A percentile compares a stretch with the other conserved stretches of the same genome.
Conservation (phyloP, 2,797 vertebrate species). For the Pseudocheirus occidentalis region DNA sequence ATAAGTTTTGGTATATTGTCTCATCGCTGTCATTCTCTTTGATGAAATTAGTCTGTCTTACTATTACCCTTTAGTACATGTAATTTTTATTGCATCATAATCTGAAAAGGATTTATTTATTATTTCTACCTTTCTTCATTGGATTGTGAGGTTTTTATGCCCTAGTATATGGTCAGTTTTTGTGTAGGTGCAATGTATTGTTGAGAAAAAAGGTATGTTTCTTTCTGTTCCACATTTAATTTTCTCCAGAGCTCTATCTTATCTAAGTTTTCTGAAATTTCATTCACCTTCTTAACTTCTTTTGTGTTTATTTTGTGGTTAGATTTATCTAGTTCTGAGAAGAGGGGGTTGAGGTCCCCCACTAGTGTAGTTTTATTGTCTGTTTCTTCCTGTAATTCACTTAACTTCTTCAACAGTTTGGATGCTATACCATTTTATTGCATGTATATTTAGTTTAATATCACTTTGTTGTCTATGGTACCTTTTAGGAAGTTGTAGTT, state of each 20-base stretch:
- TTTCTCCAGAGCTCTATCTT: no score
- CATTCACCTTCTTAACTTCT: not conserved
- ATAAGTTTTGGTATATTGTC: not conserved
- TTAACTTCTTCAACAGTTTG: no score
- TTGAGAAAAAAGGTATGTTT: not conserved
- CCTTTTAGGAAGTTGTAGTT: not conserved
- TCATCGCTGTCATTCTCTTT: not conserved
- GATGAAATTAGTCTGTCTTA: no score
- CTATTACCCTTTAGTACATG: not conserved
- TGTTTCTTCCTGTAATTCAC: not conserved
- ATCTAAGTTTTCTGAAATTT: not conserved
- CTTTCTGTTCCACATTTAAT: not conserved
- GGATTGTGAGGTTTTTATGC: not conserved
- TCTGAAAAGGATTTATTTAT: not conserved
- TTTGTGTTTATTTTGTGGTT: not conserved
- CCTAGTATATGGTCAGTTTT: not conserved
- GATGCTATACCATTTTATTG: not conserved
- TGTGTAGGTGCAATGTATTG: not conserved
- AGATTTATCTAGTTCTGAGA: not conserved
- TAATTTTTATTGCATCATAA: not conserved
- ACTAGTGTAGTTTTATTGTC: not conserved
- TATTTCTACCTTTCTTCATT: not conserved
- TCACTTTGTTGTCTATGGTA: not conserved
- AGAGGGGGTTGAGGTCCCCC: not conserved
- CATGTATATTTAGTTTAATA: not conserved